phyloP scores from a whole-genome alignment of 2,113 vertebrate genomes.

The Sceloporus undulatus region DNA sequence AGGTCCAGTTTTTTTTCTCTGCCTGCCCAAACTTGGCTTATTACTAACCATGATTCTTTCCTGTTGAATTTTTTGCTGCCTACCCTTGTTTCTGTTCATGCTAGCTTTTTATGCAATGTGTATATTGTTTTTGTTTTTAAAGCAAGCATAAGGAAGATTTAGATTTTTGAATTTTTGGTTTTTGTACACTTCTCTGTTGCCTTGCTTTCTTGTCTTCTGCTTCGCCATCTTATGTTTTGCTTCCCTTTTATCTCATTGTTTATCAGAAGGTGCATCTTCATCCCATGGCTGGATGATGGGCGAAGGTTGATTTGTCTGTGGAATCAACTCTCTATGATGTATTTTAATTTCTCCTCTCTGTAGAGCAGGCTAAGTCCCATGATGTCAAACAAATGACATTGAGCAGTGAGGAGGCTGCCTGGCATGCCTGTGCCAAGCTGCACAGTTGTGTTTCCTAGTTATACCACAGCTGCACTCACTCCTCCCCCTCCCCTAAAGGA shows the following conservation, averaged over 20 bases:
- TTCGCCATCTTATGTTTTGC: background rate
- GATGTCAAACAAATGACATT: constrained; percentile 3
- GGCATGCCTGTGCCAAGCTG: background rate
- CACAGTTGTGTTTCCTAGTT: background rate
- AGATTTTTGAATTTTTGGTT: background rate
- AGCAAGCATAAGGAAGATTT: background rate
- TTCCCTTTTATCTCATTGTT: background rate
- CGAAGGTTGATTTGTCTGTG: background rate
- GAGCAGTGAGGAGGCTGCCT: background rate
- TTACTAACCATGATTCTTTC: background rate
- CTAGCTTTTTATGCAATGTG: background rate
- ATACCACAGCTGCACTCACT: background rate
- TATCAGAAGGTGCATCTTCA: background rate
- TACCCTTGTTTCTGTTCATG: background rate
- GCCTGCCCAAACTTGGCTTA: background rate
- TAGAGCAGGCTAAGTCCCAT: background rate
- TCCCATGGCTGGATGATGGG: background rate
- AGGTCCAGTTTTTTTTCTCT: background rate
- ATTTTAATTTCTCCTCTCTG: constrained; percentile 1
- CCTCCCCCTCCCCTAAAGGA: constrained; percentile 19
- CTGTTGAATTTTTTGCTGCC: background rate
- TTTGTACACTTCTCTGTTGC: background rate
- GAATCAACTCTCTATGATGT: background rate
- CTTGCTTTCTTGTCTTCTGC: background rate
- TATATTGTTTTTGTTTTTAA: background rate